Conservation (phyloP, 2,797 vertebrate genomes). For the Melanotaenia pygmaea region DNA sequence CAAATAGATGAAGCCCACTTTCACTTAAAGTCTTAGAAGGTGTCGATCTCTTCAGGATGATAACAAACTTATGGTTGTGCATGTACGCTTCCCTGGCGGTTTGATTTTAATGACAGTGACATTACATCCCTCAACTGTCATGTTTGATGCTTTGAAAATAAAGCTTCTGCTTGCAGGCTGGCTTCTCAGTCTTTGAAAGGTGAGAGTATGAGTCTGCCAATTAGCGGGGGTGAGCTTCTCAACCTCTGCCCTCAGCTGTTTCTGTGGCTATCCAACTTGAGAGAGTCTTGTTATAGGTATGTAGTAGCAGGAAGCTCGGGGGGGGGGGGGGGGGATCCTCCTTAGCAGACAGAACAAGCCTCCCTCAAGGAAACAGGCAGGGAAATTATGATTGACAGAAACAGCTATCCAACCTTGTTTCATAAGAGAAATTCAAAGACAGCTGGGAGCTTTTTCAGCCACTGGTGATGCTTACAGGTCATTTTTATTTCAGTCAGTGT, state of each 20-base stretch:
- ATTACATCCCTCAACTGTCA: background rate
- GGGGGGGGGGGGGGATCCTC: too few species aligned
- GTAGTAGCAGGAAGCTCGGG: constrained; percentile 49
- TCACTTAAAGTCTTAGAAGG: too few species aligned
- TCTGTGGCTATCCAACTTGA: constrained; percentile 43
- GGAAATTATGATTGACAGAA: constrained; percentile 51
- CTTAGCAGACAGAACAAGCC: constrained; percentile 54
- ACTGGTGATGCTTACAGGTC: constrained; percentile 24
- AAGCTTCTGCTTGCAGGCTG: background rate
- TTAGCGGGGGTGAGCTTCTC: constrained; percentile 58
- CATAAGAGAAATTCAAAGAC: constrained; percentile 22
- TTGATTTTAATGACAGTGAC: too few species aligned
- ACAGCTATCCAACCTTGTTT: constrained; percentile 19
- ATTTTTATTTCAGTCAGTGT: constrained; percentile 29
- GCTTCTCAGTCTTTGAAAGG: constrained; percentile 18
- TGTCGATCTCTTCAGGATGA: too few species aligned
- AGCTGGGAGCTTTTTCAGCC: constrained; percentile 20
- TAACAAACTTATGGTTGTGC: too few species aligned
- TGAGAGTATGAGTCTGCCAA: constrained; percentile 45
- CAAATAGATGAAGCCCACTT: too few species aligned
- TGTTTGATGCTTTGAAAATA: constrained; percentile 4
- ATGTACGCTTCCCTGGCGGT: too few species aligned
- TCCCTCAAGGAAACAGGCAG: constrained; percentile 37
- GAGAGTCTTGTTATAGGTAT: constrained; percentile 64
- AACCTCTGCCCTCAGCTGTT: constrained; percentile 47